Evolutionary conservation across 1,140 invertebrate species (phyloP).

Genomic region (Bemisia tabaci): DNA sequence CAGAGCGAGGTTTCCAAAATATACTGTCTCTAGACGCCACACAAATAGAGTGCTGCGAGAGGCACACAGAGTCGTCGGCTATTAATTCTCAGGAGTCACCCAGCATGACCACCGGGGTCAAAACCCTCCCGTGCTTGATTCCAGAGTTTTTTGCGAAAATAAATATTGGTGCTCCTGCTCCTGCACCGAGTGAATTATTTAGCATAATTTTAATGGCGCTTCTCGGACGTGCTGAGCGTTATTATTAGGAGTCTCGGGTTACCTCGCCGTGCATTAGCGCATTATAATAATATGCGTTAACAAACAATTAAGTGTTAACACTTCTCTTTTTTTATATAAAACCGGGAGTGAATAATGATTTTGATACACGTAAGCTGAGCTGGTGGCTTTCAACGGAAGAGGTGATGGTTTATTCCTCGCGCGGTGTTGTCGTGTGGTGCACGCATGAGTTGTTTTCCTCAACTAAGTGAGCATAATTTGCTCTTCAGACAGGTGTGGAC

Average conservation of each 20-base stretch:
- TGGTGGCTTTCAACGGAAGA: neutral
- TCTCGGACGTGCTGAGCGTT: neutral
- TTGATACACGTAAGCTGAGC: neutral
- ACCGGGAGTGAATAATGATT: neutral
- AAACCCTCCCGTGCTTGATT: too few species aligned
- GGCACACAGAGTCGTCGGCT: too few species aligned
- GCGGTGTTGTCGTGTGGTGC: neutral
- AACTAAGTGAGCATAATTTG: too few species aligned
- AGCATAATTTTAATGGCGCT: neutral
- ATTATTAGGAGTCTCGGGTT: neutral
- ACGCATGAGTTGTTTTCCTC: too few species aligned
- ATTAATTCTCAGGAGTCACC: too few species aligned
- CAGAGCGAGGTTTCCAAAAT: too few species aligned
- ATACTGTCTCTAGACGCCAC: too few species aligned
- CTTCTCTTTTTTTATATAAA: neutral
- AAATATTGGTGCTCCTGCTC: slow-evolving; percentile 1
- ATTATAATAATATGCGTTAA: slow-evolving; percentile 2
- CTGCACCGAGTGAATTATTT: neutral
- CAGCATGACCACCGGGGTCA: too few species aligned
- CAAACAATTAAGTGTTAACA: slow-evolving; percentile 4
- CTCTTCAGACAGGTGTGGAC: too few species aligned
- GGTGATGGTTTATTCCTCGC: neutral
- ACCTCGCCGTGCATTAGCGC: neutral
- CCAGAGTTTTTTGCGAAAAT: too few species aligned
- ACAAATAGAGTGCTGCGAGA: too few species aligned